Evolutionary conservation across 2,888 invertebrate species (phyloP).

Genomic region (Hylaea fasciaria): DNA sequence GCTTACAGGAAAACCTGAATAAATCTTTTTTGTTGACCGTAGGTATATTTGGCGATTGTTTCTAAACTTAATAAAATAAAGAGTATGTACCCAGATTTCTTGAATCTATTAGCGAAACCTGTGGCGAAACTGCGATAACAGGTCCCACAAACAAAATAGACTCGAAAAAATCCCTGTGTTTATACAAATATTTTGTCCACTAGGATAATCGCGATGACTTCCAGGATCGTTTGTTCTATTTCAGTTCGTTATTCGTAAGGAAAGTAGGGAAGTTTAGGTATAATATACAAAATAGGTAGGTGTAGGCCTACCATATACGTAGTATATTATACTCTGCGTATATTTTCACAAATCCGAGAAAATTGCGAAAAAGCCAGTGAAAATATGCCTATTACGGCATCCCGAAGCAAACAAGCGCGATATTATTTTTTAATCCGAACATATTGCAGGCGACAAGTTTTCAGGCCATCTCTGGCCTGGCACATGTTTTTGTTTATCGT

Average conservation of each 20-base stretch:
- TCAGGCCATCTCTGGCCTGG: slow-evolving; percentile 53
- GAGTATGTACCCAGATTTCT: background rate
- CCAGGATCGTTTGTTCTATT: too few relatives aligned
- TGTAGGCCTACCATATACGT: too few relatives aligned
- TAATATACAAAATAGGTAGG: too few relatives aligned
- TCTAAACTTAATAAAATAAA: slow-evolving; percentile 22
- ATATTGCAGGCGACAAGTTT: slow-evolving; percentile 75
- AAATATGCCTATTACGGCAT: slow-evolving; percentile 45
- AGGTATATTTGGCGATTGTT: slow-evolving; percentile 33
- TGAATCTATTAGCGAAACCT: too few relatives aligned
- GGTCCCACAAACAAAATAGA: too few relatives aligned
- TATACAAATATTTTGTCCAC: too few relatives aligned
- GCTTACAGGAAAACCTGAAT: slow-evolving; percentile 55
- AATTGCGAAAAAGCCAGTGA: slow-evolving; percentile 37
- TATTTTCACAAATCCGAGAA: slow-evolving; percentile 26
- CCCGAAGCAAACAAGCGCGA: slow-evolving; percentile 53
- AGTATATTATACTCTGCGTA: too few relatives aligned
- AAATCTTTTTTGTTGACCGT: slow-evolving; percentile 42
- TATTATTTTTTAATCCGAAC: slow-evolving; percentile 78
- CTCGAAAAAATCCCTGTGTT: too few relatives aligned
- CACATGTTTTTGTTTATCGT: slow-evolving; percentile 61
- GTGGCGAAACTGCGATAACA: too few relatives aligned
- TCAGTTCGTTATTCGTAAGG: background rate
- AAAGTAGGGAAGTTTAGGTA: too few relatives aligned
- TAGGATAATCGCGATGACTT: too few relatives aligned